These are phyloP conservation scores for Meandrina meandrites DNA, from an alignment of 92 coral and sea anemone genomes.

Conservation along the genomic window DNA sequence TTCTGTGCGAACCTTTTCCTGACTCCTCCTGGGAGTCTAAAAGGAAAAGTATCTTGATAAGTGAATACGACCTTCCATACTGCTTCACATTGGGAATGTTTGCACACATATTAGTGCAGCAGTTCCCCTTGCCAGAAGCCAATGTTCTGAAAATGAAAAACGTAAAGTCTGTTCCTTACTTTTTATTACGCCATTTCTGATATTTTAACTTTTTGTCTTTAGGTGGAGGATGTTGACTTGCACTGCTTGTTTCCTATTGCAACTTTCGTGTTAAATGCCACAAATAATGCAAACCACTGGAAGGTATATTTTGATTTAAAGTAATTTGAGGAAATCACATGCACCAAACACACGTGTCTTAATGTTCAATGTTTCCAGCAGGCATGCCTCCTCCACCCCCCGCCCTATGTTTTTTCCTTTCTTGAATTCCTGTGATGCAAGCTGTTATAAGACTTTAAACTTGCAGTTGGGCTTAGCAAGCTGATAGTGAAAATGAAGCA, in stretches of 20 bases:
- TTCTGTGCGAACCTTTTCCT: no score
- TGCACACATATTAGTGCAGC: no score
- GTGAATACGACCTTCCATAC: no score
- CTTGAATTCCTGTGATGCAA: neutral
- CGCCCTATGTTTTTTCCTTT: neutral
- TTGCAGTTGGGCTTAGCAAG: neutral
- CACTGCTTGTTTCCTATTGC: conserved; percentile 46
- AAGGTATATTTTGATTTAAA: conserved; percentile 16
- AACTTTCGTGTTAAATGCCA: conserved; percentile 45
- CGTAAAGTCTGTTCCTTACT: no score
- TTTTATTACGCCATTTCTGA: neutral
- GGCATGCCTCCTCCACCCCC: neutral
- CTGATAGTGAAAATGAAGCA: neutral
- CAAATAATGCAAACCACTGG: neutral
- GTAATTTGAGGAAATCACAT: neutral
- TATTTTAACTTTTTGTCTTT: neutral
- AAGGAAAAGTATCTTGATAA: no score
- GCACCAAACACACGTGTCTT: neutral
- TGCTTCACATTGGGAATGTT: no score
- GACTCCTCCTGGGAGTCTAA: no score
- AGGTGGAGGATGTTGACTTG: conserved; percentile 47
- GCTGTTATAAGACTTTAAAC: neutral
- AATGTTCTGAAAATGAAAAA: no score
- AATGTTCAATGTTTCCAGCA: neutral
- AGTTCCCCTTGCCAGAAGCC: no score